Conservation (phyloP, 2,888 invertebrate species). For the Platycheirus rosarum region DNA sequence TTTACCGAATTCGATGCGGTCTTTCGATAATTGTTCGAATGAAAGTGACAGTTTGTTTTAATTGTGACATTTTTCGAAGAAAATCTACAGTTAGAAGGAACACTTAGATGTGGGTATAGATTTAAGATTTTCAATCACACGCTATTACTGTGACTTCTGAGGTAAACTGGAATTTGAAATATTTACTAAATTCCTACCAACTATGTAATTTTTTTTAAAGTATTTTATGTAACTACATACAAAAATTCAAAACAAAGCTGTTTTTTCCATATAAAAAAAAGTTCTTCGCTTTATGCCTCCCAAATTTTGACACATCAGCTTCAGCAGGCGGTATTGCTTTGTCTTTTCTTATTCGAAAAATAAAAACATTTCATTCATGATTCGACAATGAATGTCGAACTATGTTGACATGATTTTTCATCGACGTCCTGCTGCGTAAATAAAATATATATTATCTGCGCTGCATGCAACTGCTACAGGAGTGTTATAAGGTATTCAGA, state of each 20-base stretch:
- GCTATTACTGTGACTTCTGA: too few relatives aligned
- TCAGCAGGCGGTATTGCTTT: slow-evolving; percentile 17
- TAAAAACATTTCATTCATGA: slow-evolving; percentile 49
- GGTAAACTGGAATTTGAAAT: too few relatives aligned
- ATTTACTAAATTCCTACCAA: too few relatives aligned
- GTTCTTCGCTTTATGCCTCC: too few relatives aligned
- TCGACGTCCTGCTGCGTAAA: slow-evolving; percentile 53
- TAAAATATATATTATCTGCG: slow-evolving; percentile 21
- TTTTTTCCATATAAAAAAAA: too few relatives aligned
- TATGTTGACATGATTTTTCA: slow-evolving; percentile 66
- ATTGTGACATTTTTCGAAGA: too few relatives aligned
- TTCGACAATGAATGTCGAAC: slow-evolving; percentile 56
- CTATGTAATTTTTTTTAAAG: too few relatives aligned
- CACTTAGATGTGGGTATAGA: too few relatives aligned
- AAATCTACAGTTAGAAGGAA: too few relatives aligned
- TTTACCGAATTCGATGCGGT: slow-evolving; percentile 52
- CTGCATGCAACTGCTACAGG: slow-evolving; percentile 54
- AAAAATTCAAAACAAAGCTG: too few relatives aligned
- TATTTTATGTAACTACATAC: too few relatives aligned
- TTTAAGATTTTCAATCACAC: too few relatives aligned
- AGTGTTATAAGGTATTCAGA: slow-evolving; percentile 59
- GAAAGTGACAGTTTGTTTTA: slow-evolving; percentile 14
- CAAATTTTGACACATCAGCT: not conserved
- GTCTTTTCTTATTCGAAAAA: slow-evolving; percentile 3
- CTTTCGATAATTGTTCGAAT: not conserved